These are phyloP conservation scores for Cheilosia scutellata DNA, from an alignment of 2,888 invertebrate species.

Conservation along the genomic window DNA sequence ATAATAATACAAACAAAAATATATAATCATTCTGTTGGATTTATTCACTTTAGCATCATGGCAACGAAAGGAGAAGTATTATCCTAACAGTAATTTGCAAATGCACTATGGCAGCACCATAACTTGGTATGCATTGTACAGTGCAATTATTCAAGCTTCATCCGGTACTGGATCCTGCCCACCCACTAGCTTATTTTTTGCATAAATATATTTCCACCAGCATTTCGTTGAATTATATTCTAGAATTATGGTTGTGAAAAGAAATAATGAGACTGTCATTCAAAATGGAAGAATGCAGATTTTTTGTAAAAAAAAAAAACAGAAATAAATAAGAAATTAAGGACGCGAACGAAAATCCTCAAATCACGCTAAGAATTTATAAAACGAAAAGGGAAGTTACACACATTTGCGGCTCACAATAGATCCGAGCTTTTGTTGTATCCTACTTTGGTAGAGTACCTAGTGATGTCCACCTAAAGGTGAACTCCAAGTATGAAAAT, in stretches of 20 bases:
- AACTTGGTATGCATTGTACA: slow-evolving; percentile 12
- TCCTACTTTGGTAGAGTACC: too few species aligned
- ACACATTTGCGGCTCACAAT: neutral
- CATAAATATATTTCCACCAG: slow-evolving; percentile 17
- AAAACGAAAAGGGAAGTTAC: neutral
- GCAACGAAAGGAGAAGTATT: slow-evolving; percentile 7
- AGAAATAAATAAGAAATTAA: too few species aligned
- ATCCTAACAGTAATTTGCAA: slow-evolving; percentile 8
- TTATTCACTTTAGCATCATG: slow-evolving; percentile 4
- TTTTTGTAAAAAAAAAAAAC: neutral
- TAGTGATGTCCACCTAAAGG: too few species aligned
- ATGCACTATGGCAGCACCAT: slow-evolving; percentile 19
- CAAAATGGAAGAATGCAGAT: slow-evolving; percentile 6
- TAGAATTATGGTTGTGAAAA: slow-evolving; percentile 10
- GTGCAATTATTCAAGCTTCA: slow-evolving; percentile 28
- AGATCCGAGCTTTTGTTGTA: neutral
- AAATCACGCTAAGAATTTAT: neutral
- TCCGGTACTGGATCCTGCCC: slow-evolving; percentile 3
- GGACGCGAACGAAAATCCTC: neutral
- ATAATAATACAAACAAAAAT: neutral
- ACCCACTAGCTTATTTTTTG: neutral
- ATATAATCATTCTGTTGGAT: neutral
- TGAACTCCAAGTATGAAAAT: too few species aligned
- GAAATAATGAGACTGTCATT: slow-evolving; percentile 29
- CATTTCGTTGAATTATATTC: slow-evolving; percentile 28